Conservation (phyloP, 2,888 invertebrate species). For the Marasmarcha lunaedactyla region DNA sequence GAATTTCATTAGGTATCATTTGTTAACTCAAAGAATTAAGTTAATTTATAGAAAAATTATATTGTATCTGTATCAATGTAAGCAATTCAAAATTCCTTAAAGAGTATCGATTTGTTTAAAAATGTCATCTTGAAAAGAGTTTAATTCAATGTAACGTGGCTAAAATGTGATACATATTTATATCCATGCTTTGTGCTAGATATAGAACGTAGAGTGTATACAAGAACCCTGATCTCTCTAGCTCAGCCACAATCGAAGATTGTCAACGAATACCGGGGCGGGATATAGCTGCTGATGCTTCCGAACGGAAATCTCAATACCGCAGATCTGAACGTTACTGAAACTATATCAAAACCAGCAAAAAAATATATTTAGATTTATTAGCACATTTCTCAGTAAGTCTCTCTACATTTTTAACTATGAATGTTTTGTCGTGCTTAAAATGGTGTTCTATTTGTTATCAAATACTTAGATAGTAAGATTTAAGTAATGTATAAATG, state of each 20-base stretch:
- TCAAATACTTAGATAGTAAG: constrained; percentile 69
- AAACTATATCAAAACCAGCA: constrained; percentile 48
- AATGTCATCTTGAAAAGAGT: constrained; percentile 9
- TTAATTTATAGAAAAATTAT: constrained; percentile 50
- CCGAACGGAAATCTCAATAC: constrained; percentile 42
- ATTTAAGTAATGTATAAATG: constrained; percentile 53
- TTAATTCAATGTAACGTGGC: constrained; percentile 27
- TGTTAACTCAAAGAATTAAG: constrained; percentile 54
- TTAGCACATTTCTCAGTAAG: constrained; percentile 72
- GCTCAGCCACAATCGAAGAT: constrained; percentile 49
- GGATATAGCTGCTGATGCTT: constrained; percentile 28
- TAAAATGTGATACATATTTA: constrained; percentile 48
- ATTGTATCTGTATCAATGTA: constrained; percentile 38
- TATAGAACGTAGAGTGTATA: constrained; percentile 33
- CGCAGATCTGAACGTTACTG: constrained; percentile 54
- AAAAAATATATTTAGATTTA: constrained; percentile 61
- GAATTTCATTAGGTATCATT: constrained; percentile 65
- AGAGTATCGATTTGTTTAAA: constrained; percentile 18
- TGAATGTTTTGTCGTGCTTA: constrained; percentile 73
- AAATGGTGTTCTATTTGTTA: constrained; percentile 72
- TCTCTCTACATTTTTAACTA: constrained; percentile 72
- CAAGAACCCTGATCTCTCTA: constrained; percentile 40
- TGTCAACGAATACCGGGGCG: constrained; percentile 52
- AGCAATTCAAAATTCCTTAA: constrained; percentile 42
- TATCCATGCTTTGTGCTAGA: constrained; percentile 52